Conservation (phyloP, 2,888 invertebrate genomes). For the Osmoderma eremita region DNA sequence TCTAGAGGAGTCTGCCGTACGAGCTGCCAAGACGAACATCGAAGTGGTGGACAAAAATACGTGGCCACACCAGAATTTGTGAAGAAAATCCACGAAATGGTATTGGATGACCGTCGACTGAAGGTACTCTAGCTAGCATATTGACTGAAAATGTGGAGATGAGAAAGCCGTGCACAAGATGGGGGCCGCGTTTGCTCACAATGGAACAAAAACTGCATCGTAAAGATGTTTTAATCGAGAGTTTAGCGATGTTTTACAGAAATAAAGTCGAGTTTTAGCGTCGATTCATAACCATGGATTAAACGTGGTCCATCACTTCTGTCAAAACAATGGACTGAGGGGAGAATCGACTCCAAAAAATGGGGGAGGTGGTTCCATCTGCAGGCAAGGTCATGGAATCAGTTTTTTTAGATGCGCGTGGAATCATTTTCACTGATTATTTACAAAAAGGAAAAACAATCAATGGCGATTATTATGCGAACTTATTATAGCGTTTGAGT, state of each 20-base stretch:
- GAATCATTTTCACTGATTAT: too few relatives aligned
- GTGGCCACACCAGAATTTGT: constrained; percentile 5
- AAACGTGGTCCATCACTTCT: neutral
- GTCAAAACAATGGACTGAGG: neutral
- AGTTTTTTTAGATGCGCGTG: too few relatives aligned
- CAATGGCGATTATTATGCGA: too few relatives aligned
- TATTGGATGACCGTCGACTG: neutral
- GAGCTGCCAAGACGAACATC: constrained; percentile 45
- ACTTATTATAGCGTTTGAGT: too few relatives aligned
- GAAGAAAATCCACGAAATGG: constrained; percentile 8
- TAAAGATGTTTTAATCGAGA: neutral
- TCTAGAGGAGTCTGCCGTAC: constrained; percentile 17
- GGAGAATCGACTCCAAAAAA: neutral
- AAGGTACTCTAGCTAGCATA: neutral
- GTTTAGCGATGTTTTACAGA: neutral
- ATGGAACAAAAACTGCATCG: neutral
- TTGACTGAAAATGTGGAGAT: neutral
- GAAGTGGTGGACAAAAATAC: neutral
- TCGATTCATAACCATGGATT: neutral
- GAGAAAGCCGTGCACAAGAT: neutral
- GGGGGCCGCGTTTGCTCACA: neutral
- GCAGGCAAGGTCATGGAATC: too few relatives aligned
- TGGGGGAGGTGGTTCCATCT: too few relatives aligned
- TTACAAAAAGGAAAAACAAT: too few relatives aligned
- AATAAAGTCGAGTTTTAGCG: neutral